Evolutionary conservation across 1,140 invertebrate genomes (phyloP).

Genomic region (Mamestra configurata): DNA sequence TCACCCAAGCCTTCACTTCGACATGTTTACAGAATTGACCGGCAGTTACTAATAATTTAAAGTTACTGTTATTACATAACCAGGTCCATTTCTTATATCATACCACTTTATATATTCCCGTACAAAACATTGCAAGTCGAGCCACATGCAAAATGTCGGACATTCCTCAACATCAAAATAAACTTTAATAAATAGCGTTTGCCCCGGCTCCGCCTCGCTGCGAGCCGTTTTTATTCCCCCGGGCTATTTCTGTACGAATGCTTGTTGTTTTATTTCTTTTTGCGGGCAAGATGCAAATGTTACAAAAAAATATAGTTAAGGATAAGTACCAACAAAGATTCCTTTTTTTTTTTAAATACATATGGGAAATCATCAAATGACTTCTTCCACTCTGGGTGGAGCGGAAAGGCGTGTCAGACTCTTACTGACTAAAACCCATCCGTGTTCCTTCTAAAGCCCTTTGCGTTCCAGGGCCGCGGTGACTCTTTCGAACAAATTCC

Average conservation of each 20-base stretch:
- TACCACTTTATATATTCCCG: neutral
- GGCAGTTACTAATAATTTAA: too few relatives aligned
- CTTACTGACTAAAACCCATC: too few relatives aligned
- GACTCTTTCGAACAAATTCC: too few relatives aligned
- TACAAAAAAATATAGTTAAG: neutral
- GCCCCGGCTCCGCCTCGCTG: neutral
- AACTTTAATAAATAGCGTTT: slow-evolving; percentile 23
- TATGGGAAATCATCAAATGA: too few relatives aligned
- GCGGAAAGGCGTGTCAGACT: too few relatives aligned
- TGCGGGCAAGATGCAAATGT: slow-evolving; percentile 6
- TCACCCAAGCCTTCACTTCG: too few relatives aligned
- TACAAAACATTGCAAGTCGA: neutral
- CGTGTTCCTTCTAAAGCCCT: too few relatives aligned
- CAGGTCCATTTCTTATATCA: too few relatives aligned
- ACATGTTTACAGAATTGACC: too few relatives aligned
- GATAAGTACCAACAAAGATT: too few relatives aligned
- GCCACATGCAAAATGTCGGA: neutral
- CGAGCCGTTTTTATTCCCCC: slow-evolving; percentile 1
- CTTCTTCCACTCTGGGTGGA: too few relatives aligned
- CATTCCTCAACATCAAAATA: slow-evolving; percentile 22
- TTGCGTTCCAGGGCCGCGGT: too few relatives aligned
- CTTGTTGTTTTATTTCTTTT: neutral
- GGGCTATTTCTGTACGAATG: neutral
- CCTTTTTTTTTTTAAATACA: neutral
- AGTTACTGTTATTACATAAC: neutral